Percentiles rank a stretch among this genome's conserved stretches.
These are phyloP conservation scores for Mizuhopecten yessoensis DNA, from an alignment of 1,140 invertebrate species.

Conservation along the genomic window DNA sequence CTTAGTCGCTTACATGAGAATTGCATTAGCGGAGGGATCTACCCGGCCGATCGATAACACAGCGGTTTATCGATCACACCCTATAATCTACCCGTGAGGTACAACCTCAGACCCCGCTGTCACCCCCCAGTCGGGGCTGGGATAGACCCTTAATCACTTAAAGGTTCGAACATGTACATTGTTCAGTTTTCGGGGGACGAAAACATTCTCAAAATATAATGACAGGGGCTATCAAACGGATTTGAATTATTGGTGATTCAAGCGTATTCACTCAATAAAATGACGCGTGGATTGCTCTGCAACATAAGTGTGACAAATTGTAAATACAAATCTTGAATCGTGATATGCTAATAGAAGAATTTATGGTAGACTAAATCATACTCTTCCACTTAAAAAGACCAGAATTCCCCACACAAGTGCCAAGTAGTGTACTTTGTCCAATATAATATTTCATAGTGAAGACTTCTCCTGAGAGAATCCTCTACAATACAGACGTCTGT, in stretches of 20 bases:
- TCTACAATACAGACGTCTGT: neutral
- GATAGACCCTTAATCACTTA: neutral
- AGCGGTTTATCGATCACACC: neutral
- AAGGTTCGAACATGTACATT: neutral
- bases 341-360: neutral
- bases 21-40: conserved; percentile 19
- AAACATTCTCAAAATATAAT: neutral
- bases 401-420: neutral
- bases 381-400: neutral
- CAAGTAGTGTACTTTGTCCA: conserved; percentile 1
- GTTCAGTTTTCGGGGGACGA: neutral
- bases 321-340: neutral
- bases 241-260: neutral
- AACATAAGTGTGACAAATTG: neutral
- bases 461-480: neutral
- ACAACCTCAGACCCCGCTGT: neutral
- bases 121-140: neutral
- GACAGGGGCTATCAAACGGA: neutral
- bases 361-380: conserved; percentile 21
- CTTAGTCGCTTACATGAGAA: conserved; percentile 2
- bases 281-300: neutral
- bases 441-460: neutral
- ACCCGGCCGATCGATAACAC: neutral
- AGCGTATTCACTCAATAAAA: neutral
- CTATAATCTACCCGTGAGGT: neutral